These are phyloP conservation scores for Molossus molossus DNA, from an alignment of 2,797 vertebrate species.

Conservation along the genomic window DNA sequence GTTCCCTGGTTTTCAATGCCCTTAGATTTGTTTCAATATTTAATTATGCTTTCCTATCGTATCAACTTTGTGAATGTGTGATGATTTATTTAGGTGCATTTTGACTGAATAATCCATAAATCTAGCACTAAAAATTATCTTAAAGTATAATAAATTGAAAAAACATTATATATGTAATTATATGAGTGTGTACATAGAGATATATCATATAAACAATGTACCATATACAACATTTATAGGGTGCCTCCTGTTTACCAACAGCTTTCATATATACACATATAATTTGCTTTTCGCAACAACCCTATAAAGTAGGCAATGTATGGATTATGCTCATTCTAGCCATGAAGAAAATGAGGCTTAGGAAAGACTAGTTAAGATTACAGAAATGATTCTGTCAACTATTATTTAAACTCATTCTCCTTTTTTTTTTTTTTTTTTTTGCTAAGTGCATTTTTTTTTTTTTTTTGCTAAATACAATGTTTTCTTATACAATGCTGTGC, in stretches of 20 bases:
- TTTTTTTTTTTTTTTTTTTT: not conserved
- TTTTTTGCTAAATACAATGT: not conserved
- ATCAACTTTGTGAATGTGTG: slow-evolving; percentile 20
- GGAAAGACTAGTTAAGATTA: not conserved
- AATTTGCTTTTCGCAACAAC: not conserved
- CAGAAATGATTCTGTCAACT: slow-evolving; percentile 5
- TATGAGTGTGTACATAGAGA: not conserved
- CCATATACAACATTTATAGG: not conserved
- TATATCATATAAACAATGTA: not conserved
- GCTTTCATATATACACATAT: not conserved
- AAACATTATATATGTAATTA: not conserved
- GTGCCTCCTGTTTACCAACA: not conserved
- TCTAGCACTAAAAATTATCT: not conserved
- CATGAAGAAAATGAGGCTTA: slow-evolving; percentile 38
- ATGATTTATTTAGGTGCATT: slow-evolving; percentile 60
- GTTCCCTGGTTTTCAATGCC: not conserved
- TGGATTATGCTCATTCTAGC: not conserved
- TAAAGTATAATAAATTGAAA: slow-evolving; percentile 31
- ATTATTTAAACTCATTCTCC: not conserved
- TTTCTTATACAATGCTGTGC: slow-evolving; percentile 7
- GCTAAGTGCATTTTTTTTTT: not conserved
- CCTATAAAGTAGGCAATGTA: not conserved
- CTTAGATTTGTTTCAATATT: slow-evolving; percentile 65
- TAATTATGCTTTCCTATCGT: slow-evolving; percentile 62
- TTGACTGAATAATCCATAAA: slow-evolving; percentile 29